A percentile compares a stretch with the other conserved stretches of the same genome.
Evolutionary conservation across 2,888 invertebrate species (phyloP).

Genomic region (Sthenelais limicola): DNA sequence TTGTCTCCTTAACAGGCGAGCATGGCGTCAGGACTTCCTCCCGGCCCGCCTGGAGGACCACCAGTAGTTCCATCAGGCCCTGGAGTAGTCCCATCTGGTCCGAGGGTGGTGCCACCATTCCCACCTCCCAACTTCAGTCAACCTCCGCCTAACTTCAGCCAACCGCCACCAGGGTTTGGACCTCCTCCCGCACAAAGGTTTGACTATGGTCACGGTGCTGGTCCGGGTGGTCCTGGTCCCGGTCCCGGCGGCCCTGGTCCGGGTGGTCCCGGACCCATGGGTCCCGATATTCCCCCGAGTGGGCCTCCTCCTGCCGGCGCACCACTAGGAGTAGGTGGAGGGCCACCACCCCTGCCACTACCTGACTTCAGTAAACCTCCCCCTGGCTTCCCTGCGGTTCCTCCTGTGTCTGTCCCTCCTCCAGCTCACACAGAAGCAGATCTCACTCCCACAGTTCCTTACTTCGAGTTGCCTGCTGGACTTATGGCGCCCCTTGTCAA

Average conservation of each 20-base stretch:
- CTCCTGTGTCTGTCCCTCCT: conserved; percentile 59
- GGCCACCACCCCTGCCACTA: conserved; percentile 16
- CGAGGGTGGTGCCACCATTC: conserved; percentile 30
- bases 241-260: conserved; percentile 21
- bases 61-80: conserved; percentile 31
- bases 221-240: conserved; percentile 29
- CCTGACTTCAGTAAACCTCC: conserved; percentile 76
- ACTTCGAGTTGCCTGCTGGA: conserved; percentile 97
- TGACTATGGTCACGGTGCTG: conserved; percentile 56
- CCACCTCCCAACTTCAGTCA: conserved; percentile 50
- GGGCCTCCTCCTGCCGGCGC: conserved; percentile 56
- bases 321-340: conserved; percentile 54
- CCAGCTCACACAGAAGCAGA: conserved; percentile 61
- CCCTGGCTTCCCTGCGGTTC: conserved; percentile 79
- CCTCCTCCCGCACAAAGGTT: conserved; percentile 57
- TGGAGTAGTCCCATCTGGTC: too few relatives aligned
- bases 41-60: conserved; percentile 34
- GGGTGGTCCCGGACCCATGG: conserved; percentile 1
- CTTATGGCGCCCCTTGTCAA: conserved; percentile 97
- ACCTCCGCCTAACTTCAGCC: conserved; percentile 52
- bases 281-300: too few relatives aligned
- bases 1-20: conserved; percentile 12
- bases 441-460: conserved; percentile 89
- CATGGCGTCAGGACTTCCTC: conserved; percentile 45
- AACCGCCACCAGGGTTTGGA: conserved; percentile 67